These are phyloP conservation scores for Tachysurus fulvidraco DNA, from an alignment of 2,113 vertebrate genomes.

Conservation along the genomic window DNA sequence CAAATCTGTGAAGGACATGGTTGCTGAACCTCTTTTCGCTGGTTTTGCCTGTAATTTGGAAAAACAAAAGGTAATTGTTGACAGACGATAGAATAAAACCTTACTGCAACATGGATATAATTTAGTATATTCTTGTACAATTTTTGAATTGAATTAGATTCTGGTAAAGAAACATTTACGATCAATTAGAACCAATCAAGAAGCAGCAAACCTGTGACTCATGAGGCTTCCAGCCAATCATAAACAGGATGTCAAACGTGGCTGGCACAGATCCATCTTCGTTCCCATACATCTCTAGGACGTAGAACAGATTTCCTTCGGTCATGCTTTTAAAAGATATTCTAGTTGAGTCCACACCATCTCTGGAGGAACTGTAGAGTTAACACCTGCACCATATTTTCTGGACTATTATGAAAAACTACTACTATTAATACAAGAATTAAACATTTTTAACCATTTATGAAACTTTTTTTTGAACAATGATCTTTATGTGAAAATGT, in stretches of 20 bases:
- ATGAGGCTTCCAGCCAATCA: conserved; percentile 98
- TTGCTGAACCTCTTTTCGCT: conserved; percentile 86
- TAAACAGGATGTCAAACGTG: conserved; percentile 88
- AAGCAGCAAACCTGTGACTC: conserved; percentile 85
- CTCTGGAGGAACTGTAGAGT: background rate
- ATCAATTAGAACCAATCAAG: background rate
- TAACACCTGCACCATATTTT: background rate
- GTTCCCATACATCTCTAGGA: conserved; percentile 87
- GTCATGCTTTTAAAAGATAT: background rate
- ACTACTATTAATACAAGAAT: background rate
- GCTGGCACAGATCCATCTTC: conserved; percentile 86
- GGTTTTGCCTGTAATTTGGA: conserved; percentile 79
- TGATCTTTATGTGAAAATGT: background rate
- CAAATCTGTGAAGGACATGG: conserved; percentile 83
- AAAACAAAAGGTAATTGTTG: background rate
- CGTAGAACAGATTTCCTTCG: background rate
- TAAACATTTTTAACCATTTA: background rate
- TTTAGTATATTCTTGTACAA: background rate
- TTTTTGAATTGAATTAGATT: background rate
- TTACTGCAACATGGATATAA: background rate
- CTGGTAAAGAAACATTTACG: background rate
- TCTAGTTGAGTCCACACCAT: background rate
- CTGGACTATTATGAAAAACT: too few relatives aligned
- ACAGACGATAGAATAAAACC: background rate
- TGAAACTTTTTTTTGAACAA: too few relatives aligned